A percentile compares a stretch with the other conserved stretches of the same genome.
These are phyloP conservation scores for Orgyia antiqua DNA, from an alignment of 2,888 invertebrate genomes.

Conservation along the genomic window DNA sequence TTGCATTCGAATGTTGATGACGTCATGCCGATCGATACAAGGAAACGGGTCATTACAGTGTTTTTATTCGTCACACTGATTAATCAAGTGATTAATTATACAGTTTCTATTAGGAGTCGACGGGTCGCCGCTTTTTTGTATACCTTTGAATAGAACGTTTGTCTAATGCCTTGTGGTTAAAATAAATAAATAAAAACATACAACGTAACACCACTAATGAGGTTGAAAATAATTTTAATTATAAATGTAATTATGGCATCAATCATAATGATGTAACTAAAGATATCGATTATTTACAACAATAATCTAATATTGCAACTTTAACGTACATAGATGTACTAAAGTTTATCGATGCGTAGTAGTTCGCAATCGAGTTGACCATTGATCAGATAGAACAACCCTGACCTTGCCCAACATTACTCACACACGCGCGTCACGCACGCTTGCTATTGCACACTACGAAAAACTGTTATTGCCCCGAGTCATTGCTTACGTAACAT, in stretches of 20 bases:
- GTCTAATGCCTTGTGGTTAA: conserved; percentile 26
- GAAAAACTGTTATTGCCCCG: conserved; percentile 26
- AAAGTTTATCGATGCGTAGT: conserved; percentile 40
- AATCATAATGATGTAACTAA: not conserved
- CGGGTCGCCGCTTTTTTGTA: conserved; percentile 49
- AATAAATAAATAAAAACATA: conserved; percentile 30
- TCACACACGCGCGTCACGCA: conserved; percentile 55
- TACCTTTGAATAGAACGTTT: conserved; percentile 34
- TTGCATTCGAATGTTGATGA: conserved; percentile 66
- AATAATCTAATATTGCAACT: too few species aligned
- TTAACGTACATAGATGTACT: conserved; percentile 2
- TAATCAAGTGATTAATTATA: conserved; percentile 76
- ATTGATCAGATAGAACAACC: conserved; percentile 71
- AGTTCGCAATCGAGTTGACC: conserved; percentile 62
- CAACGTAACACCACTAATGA: conserved; percentile 17
- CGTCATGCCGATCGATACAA: conserved; percentile 71
- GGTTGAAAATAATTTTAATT: conserved; percentile 14
- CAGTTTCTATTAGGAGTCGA: conserved; percentile 63
- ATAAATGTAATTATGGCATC: conserved; percentile 6
- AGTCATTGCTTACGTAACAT: conserved; percentile 19
- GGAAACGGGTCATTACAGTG: conserved; percentile 76
- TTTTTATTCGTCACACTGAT: conserved; percentile 78
- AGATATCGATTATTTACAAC: too few species aligned
- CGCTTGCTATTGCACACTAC: conserved; percentile 48
- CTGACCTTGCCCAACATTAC: conserved; percentile 74